A percentile compares a stretch with the other conserved stretches of the same genome.
Conservation (phyloP, 1,140 invertebrate species). For the Tribolium castaneum region DNA sequence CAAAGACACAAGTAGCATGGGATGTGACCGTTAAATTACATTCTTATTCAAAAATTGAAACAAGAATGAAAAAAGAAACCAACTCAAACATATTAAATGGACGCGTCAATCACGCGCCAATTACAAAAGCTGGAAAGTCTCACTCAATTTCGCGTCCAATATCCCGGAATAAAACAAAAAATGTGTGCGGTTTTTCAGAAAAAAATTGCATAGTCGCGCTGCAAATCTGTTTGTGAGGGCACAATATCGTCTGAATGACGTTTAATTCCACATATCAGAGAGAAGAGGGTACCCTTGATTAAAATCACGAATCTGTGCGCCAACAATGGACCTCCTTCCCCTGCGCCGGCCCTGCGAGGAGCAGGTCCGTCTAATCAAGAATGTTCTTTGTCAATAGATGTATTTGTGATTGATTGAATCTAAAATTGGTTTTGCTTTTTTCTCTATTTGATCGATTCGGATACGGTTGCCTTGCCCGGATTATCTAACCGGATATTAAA, state of each 20-base stretch:
- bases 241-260: conserved; percentile 57
- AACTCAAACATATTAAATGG: conserved; percentile 44
- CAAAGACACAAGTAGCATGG: conserved; percentile 37
- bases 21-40: conserved; percentile 37
- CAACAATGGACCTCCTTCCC: conserved; percentile 54
- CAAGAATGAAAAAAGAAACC: conserved; percentile 38
- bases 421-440: conserved; percentile 54
- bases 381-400: conserved; percentile 56
- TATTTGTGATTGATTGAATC: conserved; percentile 58
- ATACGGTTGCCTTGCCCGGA: conserved; percentile 33
- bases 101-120: conserved; percentile 45
- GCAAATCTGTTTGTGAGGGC: conserved; percentile 56
- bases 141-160: conserved; percentile 37
- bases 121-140: conserved; percentile 44
- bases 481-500: conserved; percentile 32
- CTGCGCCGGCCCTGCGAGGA: conserved; percentile 47
- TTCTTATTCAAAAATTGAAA: conserved; percentile 36
- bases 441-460: conserved; percentile 33
- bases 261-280: conserved; percentile 57
- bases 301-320: conserved; percentile 53
- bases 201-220: conserved; percentile 45
- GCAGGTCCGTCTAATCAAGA: conserved; percentile 55
- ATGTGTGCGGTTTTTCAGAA: conserved; percentile 11
- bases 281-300: conserved; percentile 55
- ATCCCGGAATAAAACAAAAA: conserved; percentile 35